These are phyloP conservation scores for Sminthurinus aureus DNA, from an alignment of 2,888 invertebrate species.

Conservation along the genomic window DNA sequence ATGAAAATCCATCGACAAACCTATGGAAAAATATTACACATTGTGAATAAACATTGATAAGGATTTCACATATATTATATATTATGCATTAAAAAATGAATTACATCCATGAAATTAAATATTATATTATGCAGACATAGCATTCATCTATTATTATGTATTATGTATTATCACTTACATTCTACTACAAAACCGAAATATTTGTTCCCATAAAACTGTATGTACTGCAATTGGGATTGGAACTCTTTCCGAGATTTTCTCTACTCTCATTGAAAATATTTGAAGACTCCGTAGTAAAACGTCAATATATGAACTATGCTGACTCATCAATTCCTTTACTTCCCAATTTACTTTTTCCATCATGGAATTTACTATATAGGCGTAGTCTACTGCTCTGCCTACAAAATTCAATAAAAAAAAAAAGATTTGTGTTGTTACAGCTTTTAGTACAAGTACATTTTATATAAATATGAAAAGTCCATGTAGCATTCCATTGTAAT, in stretches of 20 bases:
- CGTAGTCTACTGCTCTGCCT: constrained; percentile 80
- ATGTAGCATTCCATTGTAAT: no score
- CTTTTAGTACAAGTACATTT: no score
- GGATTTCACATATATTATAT: neutral
- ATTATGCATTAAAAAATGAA: no score
- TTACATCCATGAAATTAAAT: no score
- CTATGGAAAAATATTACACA: neutral
- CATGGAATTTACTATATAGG: constrained; percentile 76
- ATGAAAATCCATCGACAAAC: constrained; percentile 60
- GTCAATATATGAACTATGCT: constrained; percentile 90
- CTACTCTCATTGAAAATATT: constrained; percentile 79
- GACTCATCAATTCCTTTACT: constrained; percentile 86
- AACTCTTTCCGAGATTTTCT: constrained; percentile 75
- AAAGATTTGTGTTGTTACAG: no score
- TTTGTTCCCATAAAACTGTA: constrained; percentile 83
- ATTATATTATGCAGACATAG: constrained; percentile 73
- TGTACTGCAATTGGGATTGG: constrained; percentile 75
- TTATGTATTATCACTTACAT: no score
- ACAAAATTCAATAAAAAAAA: no score
- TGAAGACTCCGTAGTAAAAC: constrained; percentile 77
- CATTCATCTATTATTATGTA: no score
- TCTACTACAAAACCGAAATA: constrained; percentile 84
- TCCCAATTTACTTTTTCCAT: constrained; percentile 94
- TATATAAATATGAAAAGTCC: no score
- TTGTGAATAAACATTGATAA: neutral